These are phyloP conservation scores for Ariopsis seemanni DNA, from an alignment of 2,113 vertebrate genomes.

Conservation along the genomic window DNA sequence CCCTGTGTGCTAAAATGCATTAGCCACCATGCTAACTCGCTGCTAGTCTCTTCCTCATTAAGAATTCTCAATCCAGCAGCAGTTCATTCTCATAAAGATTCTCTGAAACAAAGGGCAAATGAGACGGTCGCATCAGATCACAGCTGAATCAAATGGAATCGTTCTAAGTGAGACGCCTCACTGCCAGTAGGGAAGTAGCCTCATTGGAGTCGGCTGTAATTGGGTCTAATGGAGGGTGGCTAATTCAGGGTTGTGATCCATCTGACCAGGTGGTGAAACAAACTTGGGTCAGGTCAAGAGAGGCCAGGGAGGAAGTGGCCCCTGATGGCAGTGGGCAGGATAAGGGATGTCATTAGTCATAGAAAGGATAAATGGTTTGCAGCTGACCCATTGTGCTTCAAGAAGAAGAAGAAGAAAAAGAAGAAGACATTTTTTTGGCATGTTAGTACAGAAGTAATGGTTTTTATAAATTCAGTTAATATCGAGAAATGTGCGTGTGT, in stretches of 20 bases:
- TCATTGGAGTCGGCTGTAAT: conserved; percentile 37
- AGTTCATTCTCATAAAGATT: background rate
- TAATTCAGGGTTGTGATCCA: conserved; percentile 36
- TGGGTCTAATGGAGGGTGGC: conserved; percentile 37
- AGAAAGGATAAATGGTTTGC: conserved; percentile 65
- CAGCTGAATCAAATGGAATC: background rate
- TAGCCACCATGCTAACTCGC: conserved; percentile 59
- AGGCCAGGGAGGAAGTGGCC: conserved; percentile 49
- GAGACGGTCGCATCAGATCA: background rate
- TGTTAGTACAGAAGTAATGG: background rate
- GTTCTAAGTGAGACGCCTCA: background rate
- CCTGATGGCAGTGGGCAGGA: conserved; percentile 38
- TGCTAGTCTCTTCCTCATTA: conserved; percentile 6
- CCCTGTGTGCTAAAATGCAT: conserved; percentile 75
- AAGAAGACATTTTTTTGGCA: conserved; percentile 1
- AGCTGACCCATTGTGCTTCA: conserved; percentile 51
- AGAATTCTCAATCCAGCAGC: background rate
- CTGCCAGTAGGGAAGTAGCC: conserved; percentile 29
- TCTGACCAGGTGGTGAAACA: conserved; percentile 39
- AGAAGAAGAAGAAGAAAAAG: conserved; percentile 15
- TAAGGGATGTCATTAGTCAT: conserved; percentile 67
- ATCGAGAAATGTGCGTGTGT: background rate
- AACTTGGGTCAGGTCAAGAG: conserved; percentile 33
- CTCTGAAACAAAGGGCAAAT: background rate
- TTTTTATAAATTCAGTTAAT: background rate